A percentile compares a stretch with the other conserved stretches of the same genome.
Conservation (phyloP, 2,797 vertebrate genomes). For the Sebastes iracundus region DNA sequence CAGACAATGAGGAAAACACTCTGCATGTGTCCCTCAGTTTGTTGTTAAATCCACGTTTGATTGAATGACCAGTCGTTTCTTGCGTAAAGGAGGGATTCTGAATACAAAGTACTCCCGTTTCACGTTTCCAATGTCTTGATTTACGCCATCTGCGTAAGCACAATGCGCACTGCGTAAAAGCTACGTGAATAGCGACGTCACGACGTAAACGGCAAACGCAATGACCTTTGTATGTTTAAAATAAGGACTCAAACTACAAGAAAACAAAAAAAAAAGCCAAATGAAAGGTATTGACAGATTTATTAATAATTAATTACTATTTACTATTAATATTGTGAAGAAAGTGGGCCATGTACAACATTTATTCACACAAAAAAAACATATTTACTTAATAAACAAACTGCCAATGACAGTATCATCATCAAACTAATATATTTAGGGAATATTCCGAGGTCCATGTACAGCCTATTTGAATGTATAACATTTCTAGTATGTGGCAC, state of each 20-base stretch:
- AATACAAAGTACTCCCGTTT: neutral
- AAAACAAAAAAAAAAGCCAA: constrained; percentile 11
- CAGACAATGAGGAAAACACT: neutral
- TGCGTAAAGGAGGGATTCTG: constrained; percentile 34
- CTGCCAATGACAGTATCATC: constrained; percentile 76
- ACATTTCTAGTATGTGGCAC: constrained; percentile 76
- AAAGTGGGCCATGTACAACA: constrained; percentile 77
- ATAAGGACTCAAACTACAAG: neutral
- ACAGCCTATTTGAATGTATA: constrained; percentile 77
- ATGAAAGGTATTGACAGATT: constrained; percentile 65
- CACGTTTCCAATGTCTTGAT: neutral
- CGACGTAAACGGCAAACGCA: neutral
- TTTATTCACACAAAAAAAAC: constrained; percentile 76
- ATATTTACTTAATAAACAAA: constrained; percentile 73
- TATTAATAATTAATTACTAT: constrained; percentile 75
- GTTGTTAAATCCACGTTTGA: constrained; percentile 11
- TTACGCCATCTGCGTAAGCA: constrained; percentile 58
- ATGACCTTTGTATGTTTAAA: neutral
- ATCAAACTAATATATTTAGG: constrained; percentile 64
- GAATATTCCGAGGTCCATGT: constrained; percentile 70
- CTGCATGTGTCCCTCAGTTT: neutral
- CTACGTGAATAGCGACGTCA: constrained; percentile 21
- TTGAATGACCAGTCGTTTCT: constrained; percentile 18
- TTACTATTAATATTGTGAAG: constrained; percentile 73
- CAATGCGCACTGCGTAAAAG: constrained; percentile 3